Evolutionary conservation across 2,888 invertebrate genomes (phyloP), one percentile per base, ranked within the genome.

Genomic region (Pristionchus maxplancki): DNA sequence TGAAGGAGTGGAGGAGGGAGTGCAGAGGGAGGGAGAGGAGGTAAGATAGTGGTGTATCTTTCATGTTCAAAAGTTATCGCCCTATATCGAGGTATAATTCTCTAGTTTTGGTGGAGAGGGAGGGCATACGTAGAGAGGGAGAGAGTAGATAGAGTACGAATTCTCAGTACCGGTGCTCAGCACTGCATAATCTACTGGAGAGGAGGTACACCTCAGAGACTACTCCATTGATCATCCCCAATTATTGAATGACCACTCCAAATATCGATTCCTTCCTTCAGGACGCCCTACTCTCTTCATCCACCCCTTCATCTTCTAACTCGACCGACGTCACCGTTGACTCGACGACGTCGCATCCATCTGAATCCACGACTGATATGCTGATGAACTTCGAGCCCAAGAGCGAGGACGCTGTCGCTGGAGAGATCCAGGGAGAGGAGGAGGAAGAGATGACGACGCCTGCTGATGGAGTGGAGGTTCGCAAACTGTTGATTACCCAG

Each of bases 381-480:
- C 48, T 78, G 44, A 28, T 28, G 44, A 78, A 78, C 28, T 78
- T 78, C 44, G 78, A 44, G 78, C 78, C 78, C 6, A 78, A 78
- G 40, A 31, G 40, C 31, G 40, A 74, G 15, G 74, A 74, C 2
- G 24, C 20, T 4, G 78, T 78, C 0, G 40, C 34, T 24, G 78
- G 78, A 24, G 78, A 78, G n/a, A 78, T 78, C 13, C 48, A 48
- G 5, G 78, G 28, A 37, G 71, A 74, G 71, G 71, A 15, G 48
- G 44, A 44, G n/a, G 78, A 78, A n/a, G 44, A 44, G 13, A 20
- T 11, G 28, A 48, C 40, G 6, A 78, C 78, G 11, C 40, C 40
- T 1, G 78, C 8, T 40, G 71, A 78, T 11, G 78, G 58, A n/a
- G n/a, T 58, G n/a, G 67, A 67, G 15, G 34, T 28, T 1, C 13